phyloP scores from a whole-genome alignment of 1,140 invertebrate species.

The Antheraea pernyi region DNA sequence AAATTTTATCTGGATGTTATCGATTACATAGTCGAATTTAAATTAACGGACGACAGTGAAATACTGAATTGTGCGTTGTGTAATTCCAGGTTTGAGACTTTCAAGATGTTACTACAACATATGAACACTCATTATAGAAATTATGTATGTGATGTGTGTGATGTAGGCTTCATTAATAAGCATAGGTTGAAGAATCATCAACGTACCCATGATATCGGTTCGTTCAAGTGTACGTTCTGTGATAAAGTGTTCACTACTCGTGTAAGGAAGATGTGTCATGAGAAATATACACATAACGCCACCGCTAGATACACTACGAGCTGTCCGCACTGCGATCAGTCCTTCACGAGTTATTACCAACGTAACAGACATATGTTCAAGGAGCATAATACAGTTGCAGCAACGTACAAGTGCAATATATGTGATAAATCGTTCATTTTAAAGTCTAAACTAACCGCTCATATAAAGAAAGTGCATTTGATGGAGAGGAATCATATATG shows the following conservation, averaged over 20 bases:
- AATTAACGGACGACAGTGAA: slow-evolving; percentile 43
- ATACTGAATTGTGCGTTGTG: slow-evolving; percentile 57
- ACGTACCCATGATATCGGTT: slow-evolving; percentile 54
- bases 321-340: slow-evolving; percentile 57
- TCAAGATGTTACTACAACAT: slow-evolving; percentile 67
- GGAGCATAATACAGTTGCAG: slow-evolving; percentile 48
- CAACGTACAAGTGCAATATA: slow-evolving; percentile 62
- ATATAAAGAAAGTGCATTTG: slow-evolving; percentile 65
- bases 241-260: slow-evolving; percentile 67
- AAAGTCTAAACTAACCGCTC: slow-evolving; percentile 58
- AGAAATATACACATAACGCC: slow-evolving; percentile 62
- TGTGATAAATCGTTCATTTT: slow-evolving; percentile 63
- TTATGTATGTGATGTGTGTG: slow-evolving; percentile 89
- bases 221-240: slow-evolving; percentile 62
- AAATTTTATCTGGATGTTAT: slow-evolving; percentile 55
- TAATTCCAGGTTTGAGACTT: slow-evolving; percentile 56
- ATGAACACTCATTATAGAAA: slow-evolving; percentile 72
- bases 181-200: slow-evolving; percentile 78
- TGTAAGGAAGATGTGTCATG: slow-evolving; percentile 52
- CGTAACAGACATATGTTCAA: slow-evolving; percentile 61
- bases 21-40: slow-evolving; percentile 64
- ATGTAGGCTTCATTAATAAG: slow-evolving; percentile 82
- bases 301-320: slow-evolving; percentile 54
- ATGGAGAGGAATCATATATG: slow-evolving; percentile 67
- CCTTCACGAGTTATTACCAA: slow-evolving; percentile 63